Evolutionary conservation across 2,797 vertebrate species (phyloP).

Genomic region (Propithecus perrieri): DNA sequence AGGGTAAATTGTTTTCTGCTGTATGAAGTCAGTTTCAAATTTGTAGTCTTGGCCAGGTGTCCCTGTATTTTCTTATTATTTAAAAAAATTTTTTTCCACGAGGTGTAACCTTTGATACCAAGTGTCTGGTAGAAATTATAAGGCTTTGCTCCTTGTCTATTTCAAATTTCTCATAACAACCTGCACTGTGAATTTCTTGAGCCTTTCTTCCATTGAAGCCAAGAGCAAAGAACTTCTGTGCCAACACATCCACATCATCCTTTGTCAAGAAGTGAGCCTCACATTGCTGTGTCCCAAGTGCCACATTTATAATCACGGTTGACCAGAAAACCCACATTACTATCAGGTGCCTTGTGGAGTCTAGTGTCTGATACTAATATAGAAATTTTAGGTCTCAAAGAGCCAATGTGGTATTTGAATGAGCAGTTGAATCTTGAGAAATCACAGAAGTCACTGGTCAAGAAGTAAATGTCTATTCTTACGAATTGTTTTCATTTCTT

Average conservation of each 20-base stretch:
- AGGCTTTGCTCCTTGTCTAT: neutral
- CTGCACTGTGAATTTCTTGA: neutral
- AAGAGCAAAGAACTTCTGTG: neutral
- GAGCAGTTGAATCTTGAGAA: neutral
- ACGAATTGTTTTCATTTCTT: slow-evolving; percentile 3
- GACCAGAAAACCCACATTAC: neutral
- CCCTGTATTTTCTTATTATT: neutral
- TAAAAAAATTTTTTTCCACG: neutral
- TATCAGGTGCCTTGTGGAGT: neutral
- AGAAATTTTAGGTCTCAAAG: neutral
- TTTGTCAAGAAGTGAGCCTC: neutral
- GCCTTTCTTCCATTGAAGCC: slow-evolving; percentile 23
- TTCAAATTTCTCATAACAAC: neutral
- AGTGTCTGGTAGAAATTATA: neutral
- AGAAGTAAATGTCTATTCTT: neutral
- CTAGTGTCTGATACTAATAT: neutral
- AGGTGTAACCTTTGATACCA: slow-evolving; percentile 18
- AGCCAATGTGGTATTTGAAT: neutral
- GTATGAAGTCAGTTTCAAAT: slow-evolving; percentile 26
- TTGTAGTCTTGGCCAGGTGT: slow-evolving; percentile 2
- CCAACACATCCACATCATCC: neutral
- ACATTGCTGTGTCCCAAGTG: neutral
- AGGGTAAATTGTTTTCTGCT: neutral
- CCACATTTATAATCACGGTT: neutral
- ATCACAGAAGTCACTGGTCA: neutral